These are phyloP conservation scores for Leptobrachium leishanense DNA, from an alignment of 2,113 vertebrate genomes.

Conservation along the genomic window DNA sequence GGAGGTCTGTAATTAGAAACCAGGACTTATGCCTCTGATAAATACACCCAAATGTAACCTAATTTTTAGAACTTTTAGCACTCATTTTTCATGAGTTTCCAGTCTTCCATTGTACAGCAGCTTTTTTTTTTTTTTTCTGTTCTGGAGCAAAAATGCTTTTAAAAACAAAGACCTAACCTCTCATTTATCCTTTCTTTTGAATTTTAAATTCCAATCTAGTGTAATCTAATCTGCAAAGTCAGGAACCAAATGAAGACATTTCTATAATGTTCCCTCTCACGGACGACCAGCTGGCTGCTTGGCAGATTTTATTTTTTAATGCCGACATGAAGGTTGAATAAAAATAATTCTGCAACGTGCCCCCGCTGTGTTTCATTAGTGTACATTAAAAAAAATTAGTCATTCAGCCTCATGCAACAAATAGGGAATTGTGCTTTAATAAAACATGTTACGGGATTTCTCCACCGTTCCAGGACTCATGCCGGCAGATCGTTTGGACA, in stretches of 20 bases:
- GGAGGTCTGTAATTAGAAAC: too few species aligned
- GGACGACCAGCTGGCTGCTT: background rate
- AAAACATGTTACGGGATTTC: background rate
- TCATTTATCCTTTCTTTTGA: background rate
- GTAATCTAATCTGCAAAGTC: constrained; percentile 48
- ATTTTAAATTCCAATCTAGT: background rate
- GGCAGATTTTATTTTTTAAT: constrained; percentile 52
- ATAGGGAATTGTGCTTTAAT: background rate
- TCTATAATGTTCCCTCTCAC: background rate
- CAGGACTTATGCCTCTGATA: too few species aligned
- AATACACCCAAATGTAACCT: too few species aligned
- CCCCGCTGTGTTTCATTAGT: background rate
- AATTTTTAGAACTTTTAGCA: too few species aligned
- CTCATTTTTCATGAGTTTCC: background rate
- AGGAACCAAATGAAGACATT: constrained; percentile 49
- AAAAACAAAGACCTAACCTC: background rate
- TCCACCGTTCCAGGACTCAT: background rate
- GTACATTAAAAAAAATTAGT: background rate
- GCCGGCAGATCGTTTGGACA: background rate
- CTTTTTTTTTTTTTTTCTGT: too few species aligned
- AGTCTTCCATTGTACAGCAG: background rate
- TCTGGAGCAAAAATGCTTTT: background rate
- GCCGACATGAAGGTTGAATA: background rate
- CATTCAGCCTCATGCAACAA: background rate
- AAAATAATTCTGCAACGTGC: background rate